A percentile compares a stretch with the other conserved stretches of the same genome.
These are phyloP conservation scores for Lepisosteus oculatus DNA, from an alignment of 2,113 vertebrate genomes.

Conservation along the genomic window DNA sequence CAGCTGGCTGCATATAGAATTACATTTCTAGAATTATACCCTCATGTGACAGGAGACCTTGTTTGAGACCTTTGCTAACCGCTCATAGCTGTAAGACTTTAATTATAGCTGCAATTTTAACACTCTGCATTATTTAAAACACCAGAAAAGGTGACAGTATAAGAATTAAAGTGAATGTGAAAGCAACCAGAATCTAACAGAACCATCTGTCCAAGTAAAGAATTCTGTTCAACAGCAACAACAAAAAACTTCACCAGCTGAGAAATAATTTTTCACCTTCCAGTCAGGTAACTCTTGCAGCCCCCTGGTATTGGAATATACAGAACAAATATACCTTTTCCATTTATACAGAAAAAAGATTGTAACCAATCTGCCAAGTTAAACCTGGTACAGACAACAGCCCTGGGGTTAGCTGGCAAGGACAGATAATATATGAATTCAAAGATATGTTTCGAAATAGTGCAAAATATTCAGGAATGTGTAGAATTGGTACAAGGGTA, in stretches of 20 bases:
- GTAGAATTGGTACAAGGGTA: too few relatives aligned
- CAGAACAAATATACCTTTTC: neutral
- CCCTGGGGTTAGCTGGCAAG: too few relatives aligned
- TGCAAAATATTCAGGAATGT: too few relatives aligned
- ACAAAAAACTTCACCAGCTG: neutral
- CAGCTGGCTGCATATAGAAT: neutral
- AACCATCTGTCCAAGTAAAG: neutral
- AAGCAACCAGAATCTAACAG: neutral
- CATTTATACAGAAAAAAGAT: neutral
- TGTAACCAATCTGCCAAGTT: too few relatives aligned
- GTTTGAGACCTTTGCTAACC: slow-evolving; percentile 2
- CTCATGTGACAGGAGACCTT: slow-evolving; percentile 3
- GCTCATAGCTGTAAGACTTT: neutral
- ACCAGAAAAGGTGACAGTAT: neutral
- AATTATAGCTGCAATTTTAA: too few relatives aligned
- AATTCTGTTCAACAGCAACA: neutral
- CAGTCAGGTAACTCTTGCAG: neutral
- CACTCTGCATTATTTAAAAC: neutral
- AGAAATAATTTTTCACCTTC: neutral
- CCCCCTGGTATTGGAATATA: neutral
- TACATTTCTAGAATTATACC: neutral
- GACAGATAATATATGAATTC: too few relatives aligned
- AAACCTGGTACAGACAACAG: too few relatives aligned
- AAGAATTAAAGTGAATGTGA: neutral
- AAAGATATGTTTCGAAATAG: too few relatives aligned